Percentiles rank a stretch among this genome's conserved stretches.
Evolutionary conservation across 2,113 vertebrate genomes (phyloP).

Genomic region (Heptranchias perlo): DNA sequence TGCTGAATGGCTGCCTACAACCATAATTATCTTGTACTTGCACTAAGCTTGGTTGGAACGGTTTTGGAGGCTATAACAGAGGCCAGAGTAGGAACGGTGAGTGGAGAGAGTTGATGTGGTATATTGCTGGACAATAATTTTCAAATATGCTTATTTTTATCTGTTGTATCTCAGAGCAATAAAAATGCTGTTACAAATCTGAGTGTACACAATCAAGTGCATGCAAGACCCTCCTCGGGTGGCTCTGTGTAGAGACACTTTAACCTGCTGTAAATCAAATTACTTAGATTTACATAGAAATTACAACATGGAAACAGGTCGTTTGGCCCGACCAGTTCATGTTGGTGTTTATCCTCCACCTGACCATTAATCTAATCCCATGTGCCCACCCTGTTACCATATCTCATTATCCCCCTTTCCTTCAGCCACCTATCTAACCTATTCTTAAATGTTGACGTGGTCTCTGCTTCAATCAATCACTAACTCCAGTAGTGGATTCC

Average conservation of each 20-base stretch:
- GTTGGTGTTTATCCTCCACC: background rate
- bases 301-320: background rate
- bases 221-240: background rate
- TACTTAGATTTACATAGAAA: background rate
- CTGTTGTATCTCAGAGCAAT: background rate
- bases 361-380: background rate
- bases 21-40: background rate
- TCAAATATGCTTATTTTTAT: background rate
- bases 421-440: background rate
- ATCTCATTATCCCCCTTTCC: background rate
- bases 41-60: background rate
- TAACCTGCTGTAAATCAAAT: background rate
- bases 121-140: background rate
- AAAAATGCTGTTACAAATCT: background rate
- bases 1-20: background rate
- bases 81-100: background rate
- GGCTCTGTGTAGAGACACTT: background rate
- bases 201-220: background rate
- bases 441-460: background rate
- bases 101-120: no score
- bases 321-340: background rate
- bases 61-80: background rate
- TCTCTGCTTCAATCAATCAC: background rate
- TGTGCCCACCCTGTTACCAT: background rate
- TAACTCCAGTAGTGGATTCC: no score